Base-by-base conservation (phyloP, 2,888 invertebrate genomes). In the Sesia bembeciformis region DNA sequence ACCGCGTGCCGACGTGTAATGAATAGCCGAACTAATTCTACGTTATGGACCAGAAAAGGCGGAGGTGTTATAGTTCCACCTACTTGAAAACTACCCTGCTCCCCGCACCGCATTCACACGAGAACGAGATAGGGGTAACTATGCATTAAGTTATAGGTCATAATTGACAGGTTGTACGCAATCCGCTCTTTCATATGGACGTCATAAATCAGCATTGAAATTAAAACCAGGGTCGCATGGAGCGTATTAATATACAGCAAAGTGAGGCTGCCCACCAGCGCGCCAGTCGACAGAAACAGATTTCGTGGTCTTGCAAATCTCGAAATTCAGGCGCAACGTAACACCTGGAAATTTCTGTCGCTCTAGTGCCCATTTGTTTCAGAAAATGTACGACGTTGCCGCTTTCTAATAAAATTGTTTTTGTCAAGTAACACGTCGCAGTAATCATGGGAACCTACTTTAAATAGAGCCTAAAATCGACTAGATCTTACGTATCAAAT, bases 121-220 rank as follows among this genome's bases (percentile, higher is more conserved):
- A 54, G 40, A 65, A 56, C 57, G 41, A 56, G 23, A 43, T 56
- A 66, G 67, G 70, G 73, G 71, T 58, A 6, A 58, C 59, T 59
- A 66, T 63, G 66, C 67, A 67, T 73, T 70, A 71, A 68, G 66
- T 66, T 68, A 64, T 63, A 62, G 71, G 62, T 74, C 74, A 60
- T 64, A 72, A 72, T 76, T 72, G 72, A 76, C 72, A 74, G 72
- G 78, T 60, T 66, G 66, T 72, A 80, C 78, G 78, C 81, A 79
- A 70, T 74, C 73, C 70, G 68, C 74, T 80, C 81, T 80, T 78
- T 77, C 78, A 80, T 78, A 81, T 75, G 78, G 79, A 75, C 74
- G 73, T 75, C 80, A 77, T 86, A 84, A 84, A 86, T 86, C 84
- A 86, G 74, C 66, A 70, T 75, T 74, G 74, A 84, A 84, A 86